Base-by-base conservation (phyloP, 2,888 invertebrate genomes). In the Drosophila fulvimacula region DNA sequence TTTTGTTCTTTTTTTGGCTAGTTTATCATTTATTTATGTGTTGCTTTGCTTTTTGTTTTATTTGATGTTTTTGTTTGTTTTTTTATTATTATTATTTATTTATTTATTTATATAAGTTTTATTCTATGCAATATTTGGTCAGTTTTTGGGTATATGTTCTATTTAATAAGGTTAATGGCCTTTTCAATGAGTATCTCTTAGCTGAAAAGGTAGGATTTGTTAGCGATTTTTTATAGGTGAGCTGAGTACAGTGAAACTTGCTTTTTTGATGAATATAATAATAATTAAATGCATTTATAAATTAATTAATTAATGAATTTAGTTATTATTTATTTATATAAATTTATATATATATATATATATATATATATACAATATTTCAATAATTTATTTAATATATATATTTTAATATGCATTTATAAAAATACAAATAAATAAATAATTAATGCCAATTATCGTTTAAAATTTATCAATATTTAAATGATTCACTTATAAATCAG, bases 81-180 rank as follows among this genome's bases (percentile, higher is more conserved):
- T 11, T 19, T 17, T 30, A n/a, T n/a, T n/a, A n/a, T n/a, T n/a
- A n/a, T n/a, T n/a, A n/a, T n/a, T n/a, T 4, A n/a, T 32, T 44
- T n/a, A 30, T 30, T 46, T 57, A 27, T 59, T 58, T 44, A 36
- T 17, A 21, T 49, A 38, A 38, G 10, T 44, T 56, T 56, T 44
- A 49, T 36, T 24, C 48, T 69, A 52, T 42, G 39, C 38, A 38
- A 68, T 76, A 55, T 76, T 76, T 73, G 76, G 66, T 69, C 46
- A 61, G 15, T 67, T 69, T 63, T 69, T 69, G 53, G 58, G 36
- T 62, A 17, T 48, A 42, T 58, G 24, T 44, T 52, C 38, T 44
- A 24, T 57, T 57, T 34, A 24, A 24, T 39, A 53, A 39, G 32
- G 39, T 48, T 11, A 49, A 65, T 67, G 64, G 66, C 66, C 36